phyloP scores from a whole-genome alignment of 2,113 vertebrate species.

The Podilymbus podiceps region DNA sequence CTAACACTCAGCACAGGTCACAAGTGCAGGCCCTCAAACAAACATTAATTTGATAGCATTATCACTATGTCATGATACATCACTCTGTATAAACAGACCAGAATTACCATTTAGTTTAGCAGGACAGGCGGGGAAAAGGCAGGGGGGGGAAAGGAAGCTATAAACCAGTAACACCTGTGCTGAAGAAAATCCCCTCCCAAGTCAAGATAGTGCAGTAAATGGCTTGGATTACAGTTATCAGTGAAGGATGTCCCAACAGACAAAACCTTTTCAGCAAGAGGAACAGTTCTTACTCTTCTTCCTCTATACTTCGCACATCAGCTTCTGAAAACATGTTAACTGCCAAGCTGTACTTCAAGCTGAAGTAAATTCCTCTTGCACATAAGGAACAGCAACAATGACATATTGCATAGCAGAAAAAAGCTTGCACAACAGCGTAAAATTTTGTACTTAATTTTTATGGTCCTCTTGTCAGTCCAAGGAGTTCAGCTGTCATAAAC shows the following conservation, averaged over 20 bases:
- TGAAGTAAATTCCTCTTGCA: background rate
- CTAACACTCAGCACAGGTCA: background rate
- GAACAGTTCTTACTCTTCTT: background rate
- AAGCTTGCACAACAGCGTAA: background rate
- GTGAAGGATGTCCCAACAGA: background rate
- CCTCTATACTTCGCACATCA: background rate
- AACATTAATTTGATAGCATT: background rate
- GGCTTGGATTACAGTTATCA: background rate
- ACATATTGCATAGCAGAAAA: background rate
- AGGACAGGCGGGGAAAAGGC: background rate
- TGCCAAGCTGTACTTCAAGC: background rate
- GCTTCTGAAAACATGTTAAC: background rate
- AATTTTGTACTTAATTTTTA: background rate
- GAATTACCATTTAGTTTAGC: background rate
- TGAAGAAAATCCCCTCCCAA: background rate
- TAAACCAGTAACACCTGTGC: background rate
- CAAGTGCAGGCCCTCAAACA: accelerated
- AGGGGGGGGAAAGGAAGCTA: background rate
- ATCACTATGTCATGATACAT: accelerated
- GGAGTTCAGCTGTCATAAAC: background rate
- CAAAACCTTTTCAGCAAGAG: background rate
- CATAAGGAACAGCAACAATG: background rate
- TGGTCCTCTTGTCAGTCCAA: background rate
- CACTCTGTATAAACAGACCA: background rate
- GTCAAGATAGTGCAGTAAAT: background rate